Base-by-base conservation (phyloP, 2,113 vertebrate species). In the Cyprinodon variegatus region DNA sequence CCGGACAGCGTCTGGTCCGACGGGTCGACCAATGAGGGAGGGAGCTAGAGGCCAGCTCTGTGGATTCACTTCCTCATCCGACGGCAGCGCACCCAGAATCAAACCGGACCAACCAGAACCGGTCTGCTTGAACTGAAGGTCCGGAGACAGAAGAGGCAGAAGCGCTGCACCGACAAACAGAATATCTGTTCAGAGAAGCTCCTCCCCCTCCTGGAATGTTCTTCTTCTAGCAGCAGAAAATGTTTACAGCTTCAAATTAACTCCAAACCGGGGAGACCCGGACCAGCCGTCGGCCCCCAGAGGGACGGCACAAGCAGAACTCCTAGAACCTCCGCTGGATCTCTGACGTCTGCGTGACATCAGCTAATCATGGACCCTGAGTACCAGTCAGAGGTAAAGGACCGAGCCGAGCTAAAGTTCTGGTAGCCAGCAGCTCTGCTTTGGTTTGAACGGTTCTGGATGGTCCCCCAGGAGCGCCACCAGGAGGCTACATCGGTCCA, bases 131-230 rank as follows among this genome's bases (percentile, higher is more conserved):
- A 29, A 29, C 29, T 29, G 29, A 1, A 29, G 29, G 29, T 29
- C 29, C 29, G 29, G 29, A 29, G 29, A 29, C 29, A 29, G 29
- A 29, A 29, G 29, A 29, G 29, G 29, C 29, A 29, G 29, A 29
- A 29, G 29, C 29, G 29, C 29, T 29, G 29, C 29, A 29, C 29
- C 29, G 29, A 29, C 29, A 29, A 29, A 29, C 29, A 29, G 29
- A 29, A 29, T 29, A 29, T 29, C 29, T 29, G 29, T 29, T 96
- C 82, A 70, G 65, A 86, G 84, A 17, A n/a, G 78, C 53, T 46
- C 61, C 71, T 93, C 84, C n/a, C 29, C 70, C 65, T 94, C 70
- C 95, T 99, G 96, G 97, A 98, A 99, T 98, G 97, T 98, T 96
- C 95, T 76, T 64, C 75, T 81, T 37, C 62, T 29, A 88, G 90